Evolutionary conservation across 2,888 invertebrate species (phyloP).

Genomic region (Hirtodrosophila cameraria): DNA sequence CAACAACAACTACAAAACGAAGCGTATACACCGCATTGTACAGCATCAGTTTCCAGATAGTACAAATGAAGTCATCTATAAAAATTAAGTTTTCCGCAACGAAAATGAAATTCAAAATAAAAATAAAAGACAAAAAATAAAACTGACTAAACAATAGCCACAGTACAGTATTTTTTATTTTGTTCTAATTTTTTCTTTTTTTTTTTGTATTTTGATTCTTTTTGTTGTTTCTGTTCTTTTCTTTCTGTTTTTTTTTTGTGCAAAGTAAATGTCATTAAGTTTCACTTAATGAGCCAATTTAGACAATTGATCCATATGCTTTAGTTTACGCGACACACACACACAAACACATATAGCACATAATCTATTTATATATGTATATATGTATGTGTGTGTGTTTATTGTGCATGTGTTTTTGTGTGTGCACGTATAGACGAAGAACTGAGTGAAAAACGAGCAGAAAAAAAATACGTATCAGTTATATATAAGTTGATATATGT

Average conservation of each 20-base stretch:
- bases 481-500: too few species aligned
- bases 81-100: slow-evolving; percentile 59
- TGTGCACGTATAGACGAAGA: slow-evolving; percentile 25
- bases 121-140: slow-evolving; percentile 19
- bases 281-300: slow-evolving; percentile 79
- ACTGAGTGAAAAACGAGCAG: slow-evolving; percentile 44
- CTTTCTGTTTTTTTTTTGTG: slow-evolving; percentile 48
- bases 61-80: slow-evolving; percentile 61
- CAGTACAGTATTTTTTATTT: slow-evolving; percentile 32
- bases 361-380: background rate
- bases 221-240: slow-evolving; percentile 27
- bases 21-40: slow-evolving; percentile 57
- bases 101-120: slow-evolving; percentile 14
- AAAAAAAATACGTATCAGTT: slow-evolving; percentile 44
- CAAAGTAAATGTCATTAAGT: slow-evolving; percentile 78
- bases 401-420: slow-evolving; percentile 10
- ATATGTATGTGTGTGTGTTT: slow-evolving; percentile 7
- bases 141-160: slow-evolving; percentile 30
- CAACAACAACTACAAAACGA: slow-evolving; percentile 33
- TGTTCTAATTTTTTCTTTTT: slow-evolving; percentile 30
- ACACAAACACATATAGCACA: slow-evolving; percentile 33
- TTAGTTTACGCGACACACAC: slow-evolving; percentile 71
- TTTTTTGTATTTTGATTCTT: slow-evolving; percentile 26
- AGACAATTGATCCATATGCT: slow-evolving; percentile 78
- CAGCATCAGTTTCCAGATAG: slow-evolving; percentile 6